Evolutionary conservation across 2,797 vertebrate species (phyloP), one percentile per base, ranked within the genome.

Genomic region (Adelosebastes latens): DNA sequence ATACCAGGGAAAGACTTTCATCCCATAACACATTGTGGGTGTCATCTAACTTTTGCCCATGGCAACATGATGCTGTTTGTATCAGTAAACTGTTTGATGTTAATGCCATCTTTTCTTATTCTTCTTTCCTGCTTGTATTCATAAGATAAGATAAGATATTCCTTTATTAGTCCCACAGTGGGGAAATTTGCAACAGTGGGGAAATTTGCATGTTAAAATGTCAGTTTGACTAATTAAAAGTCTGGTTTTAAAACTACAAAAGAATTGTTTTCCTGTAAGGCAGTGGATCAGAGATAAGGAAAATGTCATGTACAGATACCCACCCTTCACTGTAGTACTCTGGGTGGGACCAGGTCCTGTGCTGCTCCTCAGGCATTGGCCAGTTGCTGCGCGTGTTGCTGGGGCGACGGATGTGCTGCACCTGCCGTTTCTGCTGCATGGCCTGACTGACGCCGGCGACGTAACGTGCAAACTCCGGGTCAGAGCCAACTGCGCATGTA

Each of bases 371-470:
- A 16, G 97, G 93, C 90, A 98, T 96, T 36, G 97, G 96, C 98
- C 99, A 99, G 95, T 99, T 97, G 93, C 96, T 93, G 59, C 97
- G 97, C 0, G 97, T 75, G 89, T 96, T 96, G 96, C 97, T 97
- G 1, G 97, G 97, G 7, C 97, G 97, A 27, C 97, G 97, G 75
- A 99, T 94, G 0, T 99, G 98, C 91, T 99, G 98, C 25, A 97
- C 96, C 91, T 99, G 99, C 79, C 98, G 93, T 93, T 99, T 99
- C 90, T 99, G 98, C 88, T 99, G 98, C 97, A 99, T 99, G 92
- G 97, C 98, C 94, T 99, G 98, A 93, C 97, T 99, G 85, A 99
- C 98, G 74, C 98, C 98, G 1, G 98, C 98, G 14, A 99, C 97
- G 0, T 99, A 99, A 77, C 98, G 98, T 7, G 97, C 99, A 92